phyloP scores from a whole-genome alignment of 2,797 vertebrate genomes.

The Neoniphon sammara region DNA sequence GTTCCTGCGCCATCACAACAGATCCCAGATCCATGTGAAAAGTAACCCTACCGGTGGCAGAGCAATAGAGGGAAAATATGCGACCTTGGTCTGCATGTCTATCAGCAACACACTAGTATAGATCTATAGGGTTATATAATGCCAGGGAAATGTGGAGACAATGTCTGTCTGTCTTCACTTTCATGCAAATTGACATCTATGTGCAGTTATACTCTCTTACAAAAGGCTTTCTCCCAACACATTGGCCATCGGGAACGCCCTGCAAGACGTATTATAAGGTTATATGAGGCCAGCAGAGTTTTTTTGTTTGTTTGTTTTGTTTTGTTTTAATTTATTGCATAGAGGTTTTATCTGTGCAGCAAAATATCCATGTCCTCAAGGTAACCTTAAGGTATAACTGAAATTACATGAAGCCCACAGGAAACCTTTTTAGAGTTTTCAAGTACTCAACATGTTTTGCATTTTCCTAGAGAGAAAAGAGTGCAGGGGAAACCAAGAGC shows the following conservation, averaged over 20 bases:
- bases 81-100: slow-evolving; percentile 54
- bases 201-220: not conserved
- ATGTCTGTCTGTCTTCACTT: not conserved
- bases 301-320: not conserved
- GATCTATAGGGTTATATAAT: slow-evolving; percentile 16
- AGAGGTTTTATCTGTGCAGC: not conserved
- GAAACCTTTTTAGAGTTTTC: too few species aligned
- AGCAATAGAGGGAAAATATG: slow-evolving; percentile 48
- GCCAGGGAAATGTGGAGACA: not conserved
- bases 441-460: too few species aligned
- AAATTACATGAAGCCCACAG: too few species aligned
- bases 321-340: too few species aligned
- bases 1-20: too few species aligned
- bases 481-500: too few species aligned
- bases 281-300: not conserved
- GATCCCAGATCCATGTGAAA: too few species aligned
- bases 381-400: too few species aligned
- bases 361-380: not conserved
- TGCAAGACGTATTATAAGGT: not conserved
- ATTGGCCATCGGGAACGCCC: not conserved
- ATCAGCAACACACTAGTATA: slow-evolving; percentile 34
- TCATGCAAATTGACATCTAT: not conserved
- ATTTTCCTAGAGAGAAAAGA: too few species aligned
- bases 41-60: slow-evolving; percentile 19
- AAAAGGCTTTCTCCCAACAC: not conserved